Conservation (phyloP, 2,113 vertebrate genomes). For the Dicerorhinus sumatrensis region DNA sequence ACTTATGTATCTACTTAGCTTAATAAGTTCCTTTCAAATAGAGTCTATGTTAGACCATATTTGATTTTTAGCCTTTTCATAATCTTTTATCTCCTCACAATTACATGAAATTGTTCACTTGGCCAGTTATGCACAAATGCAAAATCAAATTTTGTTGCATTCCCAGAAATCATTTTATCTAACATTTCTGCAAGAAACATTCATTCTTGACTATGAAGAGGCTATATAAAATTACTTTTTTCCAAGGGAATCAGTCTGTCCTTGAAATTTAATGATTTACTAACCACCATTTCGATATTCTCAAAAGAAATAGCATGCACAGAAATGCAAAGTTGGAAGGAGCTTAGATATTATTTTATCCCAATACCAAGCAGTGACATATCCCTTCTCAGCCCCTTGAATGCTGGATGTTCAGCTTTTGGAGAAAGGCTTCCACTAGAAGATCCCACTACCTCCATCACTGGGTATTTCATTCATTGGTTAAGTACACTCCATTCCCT, state of each 20-base stretch:
- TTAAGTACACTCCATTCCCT: neutral
- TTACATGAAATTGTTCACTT: constrained; percentile 37
- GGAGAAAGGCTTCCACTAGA: neutral
- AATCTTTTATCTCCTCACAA: constrained; percentile 2
- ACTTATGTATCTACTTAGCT: neutral
- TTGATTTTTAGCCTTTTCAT: constrained; percentile 38
- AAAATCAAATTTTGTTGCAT: neutral
- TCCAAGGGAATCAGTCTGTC: neutral
- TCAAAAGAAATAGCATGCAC: neutral
- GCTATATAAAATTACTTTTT: neutral
- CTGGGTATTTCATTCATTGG: neutral
- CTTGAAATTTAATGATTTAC: constrained; percentile 19
- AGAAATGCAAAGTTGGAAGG: neutral
- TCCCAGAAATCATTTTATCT: constrained; percentile 50
- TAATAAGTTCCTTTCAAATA: neutral
- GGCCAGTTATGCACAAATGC: neutral
- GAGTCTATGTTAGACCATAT: neutral
- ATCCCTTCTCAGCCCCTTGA: neutral
- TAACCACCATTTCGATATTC: neutral
- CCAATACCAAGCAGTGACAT: neutral
- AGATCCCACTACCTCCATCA: neutral
- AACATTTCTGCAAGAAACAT: neutral
- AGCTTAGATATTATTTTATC: neutral
- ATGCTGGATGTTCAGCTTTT: neutral
- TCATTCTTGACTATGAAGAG: constrained; percentile 7